These are phyloP conservation scores for Heliconius himera DNA, from an alignment of 1,140 invertebrate genomes.

Conservation along the genomic window DNA sequence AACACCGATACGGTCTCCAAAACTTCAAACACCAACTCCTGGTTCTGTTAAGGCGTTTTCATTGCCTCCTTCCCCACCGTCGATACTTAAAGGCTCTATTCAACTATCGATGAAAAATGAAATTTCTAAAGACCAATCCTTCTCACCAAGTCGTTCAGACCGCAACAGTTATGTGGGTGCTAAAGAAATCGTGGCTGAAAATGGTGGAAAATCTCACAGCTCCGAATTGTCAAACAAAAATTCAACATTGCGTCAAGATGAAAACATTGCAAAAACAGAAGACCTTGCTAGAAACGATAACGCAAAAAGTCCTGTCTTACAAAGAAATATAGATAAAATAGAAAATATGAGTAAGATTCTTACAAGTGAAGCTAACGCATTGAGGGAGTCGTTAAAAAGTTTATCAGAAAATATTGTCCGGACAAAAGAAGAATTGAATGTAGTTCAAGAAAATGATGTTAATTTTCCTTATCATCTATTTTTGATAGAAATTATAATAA, in stretches of 20 bases:
- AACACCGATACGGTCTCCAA: conserved; percentile 15
- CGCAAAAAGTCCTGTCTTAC: conserved; percentile 36
- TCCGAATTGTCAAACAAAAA: not conserved
- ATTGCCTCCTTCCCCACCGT: conserved; percentile 19
- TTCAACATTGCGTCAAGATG: not conserved
- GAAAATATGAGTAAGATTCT: conserved; percentile 67
- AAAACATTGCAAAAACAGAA: conserved; percentile 33
- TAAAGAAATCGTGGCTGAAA: not conserved
- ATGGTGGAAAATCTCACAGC: not conserved
- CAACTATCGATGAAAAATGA: conserved; percentile 39
- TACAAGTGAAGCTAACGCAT: conserved; percentile 67
- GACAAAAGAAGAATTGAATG: conserved; percentile 59
- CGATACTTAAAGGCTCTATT: conserved; percentile 37
- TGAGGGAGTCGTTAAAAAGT: conserved; percentile 65
- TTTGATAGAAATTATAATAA: conserved; percentile 70
- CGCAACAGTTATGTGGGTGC: not conserved
- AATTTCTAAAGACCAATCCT: conserved; percentile 28
- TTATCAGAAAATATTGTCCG: conserved; percentile 61
- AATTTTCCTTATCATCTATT: conserved; percentile 75
- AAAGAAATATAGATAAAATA: conserved; percentile 70
- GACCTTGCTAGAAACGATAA: conserved; percentile 2
- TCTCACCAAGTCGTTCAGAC: not conserved
- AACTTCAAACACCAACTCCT: conserved; percentile 27
- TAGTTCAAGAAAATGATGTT: conserved; percentile 50
- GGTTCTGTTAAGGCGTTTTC: conserved; percentile 18